Conservation (phyloP, 1,140 invertebrate species). For the Papilio machaon region DNA sequence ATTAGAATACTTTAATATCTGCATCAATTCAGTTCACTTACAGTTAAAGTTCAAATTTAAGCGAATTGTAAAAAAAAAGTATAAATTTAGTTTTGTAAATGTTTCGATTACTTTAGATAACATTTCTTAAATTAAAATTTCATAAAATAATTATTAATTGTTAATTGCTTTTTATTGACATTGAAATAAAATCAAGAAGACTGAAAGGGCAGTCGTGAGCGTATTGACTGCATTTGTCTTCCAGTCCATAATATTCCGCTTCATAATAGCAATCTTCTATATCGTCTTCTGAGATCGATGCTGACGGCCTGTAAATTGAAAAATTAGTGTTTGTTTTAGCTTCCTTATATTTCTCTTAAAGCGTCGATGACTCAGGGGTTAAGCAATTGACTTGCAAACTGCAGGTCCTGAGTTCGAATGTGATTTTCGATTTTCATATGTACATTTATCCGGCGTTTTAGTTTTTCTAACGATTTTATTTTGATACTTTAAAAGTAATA, state of each 20-base stretch:
- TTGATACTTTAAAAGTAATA: not conserved
- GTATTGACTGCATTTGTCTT: constrained; percentile 57
- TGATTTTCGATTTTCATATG: too few species aligned
- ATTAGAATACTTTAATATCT: not conserved
- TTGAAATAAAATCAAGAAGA: constrained; percentile 57
- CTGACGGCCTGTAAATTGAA: constrained; percentile 63
- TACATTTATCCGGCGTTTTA: too few species aligned
- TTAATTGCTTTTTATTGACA: constrained; percentile 39
- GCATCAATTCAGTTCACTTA: not conserved
- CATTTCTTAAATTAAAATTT: not conserved
- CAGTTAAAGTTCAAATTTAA: not conserved
- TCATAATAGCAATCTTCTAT: constrained; percentile 71
- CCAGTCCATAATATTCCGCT: constrained; percentile 67
- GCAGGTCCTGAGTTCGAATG: too few species aligned
- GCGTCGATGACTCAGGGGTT: too few species aligned
- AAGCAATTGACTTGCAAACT: too few species aligned
- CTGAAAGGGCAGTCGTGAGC: constrained; percentile 49
- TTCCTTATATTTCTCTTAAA: not conserved
- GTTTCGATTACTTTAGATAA: not conserved
- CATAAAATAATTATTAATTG: not conserved
- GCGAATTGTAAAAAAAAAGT: too few species aligned
- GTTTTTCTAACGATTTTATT: too few species aligned
- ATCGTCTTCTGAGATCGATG: constrained; percentile 63
- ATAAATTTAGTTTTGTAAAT: not conserved
- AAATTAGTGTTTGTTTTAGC: not conserved